These are phyloP conservation scores for Sipha maydis DNA, from an alignment of 2,888 invertebrate genomes.

Conservation along the genomic window DNA sequence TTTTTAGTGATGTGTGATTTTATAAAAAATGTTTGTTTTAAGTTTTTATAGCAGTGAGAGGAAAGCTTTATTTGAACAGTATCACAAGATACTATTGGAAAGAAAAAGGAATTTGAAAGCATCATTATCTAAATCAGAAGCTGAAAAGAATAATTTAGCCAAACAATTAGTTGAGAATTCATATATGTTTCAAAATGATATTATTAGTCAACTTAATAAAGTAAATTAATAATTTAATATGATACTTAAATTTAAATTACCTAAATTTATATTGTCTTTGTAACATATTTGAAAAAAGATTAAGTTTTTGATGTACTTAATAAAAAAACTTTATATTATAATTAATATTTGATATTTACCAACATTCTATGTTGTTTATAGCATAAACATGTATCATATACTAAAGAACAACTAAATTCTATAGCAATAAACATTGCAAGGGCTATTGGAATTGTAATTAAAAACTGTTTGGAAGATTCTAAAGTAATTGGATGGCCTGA, in stretches of 20 bases:
- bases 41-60: neutral
- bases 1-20: neutral
- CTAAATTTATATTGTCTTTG: neutral
- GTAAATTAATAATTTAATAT: constrained; percentile 7
- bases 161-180: neutral
- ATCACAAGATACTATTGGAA: neutral
- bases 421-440: neutral
- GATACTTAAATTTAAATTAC: neutral
- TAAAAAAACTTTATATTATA: neutral
- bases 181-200: neutral
- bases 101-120: constrained; percentile 6
- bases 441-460: neutral
- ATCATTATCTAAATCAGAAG: neutral
- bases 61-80: neutral
- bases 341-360: neutral
- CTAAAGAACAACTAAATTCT: neutral
- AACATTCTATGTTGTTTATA: constrained; percentile 20
- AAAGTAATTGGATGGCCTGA: neutral
- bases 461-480: neutral
- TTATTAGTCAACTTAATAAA: constrained; percentile 30
- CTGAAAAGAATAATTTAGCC: neutral
- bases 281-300: neutral
- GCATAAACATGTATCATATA: constrained; percentile 13
- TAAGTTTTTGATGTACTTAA: too few relatives aligned
- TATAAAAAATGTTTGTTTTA: neutral